A percentile compares a stretch with the other conserved stretches of the same genome.
Evolutionary conservation across 2,113 vertebrate species (phyloP).

Genomic region (Strigops habroptila): DNA sequence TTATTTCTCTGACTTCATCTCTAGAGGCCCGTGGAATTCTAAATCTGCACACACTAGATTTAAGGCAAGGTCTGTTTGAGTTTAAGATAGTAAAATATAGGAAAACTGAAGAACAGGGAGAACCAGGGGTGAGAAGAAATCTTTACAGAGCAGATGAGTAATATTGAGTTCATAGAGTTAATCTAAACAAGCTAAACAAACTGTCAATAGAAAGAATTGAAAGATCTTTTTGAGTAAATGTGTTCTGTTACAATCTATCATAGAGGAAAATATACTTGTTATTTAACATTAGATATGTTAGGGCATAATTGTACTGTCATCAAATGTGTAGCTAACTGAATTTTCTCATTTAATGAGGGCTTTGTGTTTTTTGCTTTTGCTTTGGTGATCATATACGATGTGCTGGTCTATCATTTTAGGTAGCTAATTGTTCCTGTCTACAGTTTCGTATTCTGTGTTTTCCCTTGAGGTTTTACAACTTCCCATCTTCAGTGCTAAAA

Average conservation of each 20-base stretch:
- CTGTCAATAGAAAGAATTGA: not conserved
- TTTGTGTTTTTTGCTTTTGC: not conserved
- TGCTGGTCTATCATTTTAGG: not conserved
- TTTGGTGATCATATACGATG: not conserved
- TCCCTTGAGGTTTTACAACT: not conserved
- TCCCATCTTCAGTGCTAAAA: not conserved
- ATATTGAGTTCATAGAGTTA: not conserved
- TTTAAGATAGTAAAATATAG: not conserved
- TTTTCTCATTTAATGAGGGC: not conserved
- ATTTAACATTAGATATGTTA: not conserved
- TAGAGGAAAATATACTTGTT: not conserved
- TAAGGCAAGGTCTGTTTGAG: not conserved
- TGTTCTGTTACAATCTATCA: not conserved
- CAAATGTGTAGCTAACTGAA: not conserved
- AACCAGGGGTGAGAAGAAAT: not conserved
- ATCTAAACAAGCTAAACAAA: not conserved
- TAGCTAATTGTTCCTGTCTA: not conserved
- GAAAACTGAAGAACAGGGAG: not conserved
- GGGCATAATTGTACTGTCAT: not conserved
- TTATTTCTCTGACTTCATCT: constrained; percentile 4
- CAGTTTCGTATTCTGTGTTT: not conserved
- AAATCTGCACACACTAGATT: not conserved
- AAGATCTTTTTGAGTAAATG: not conserved
- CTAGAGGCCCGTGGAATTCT: not conserved
- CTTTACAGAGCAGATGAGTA: not conserved